Evolutionary conservation across 2,888 invertebrate genomes (phyloP), one percentile per base, ranked within the genome.

Genomic region (Volucella inanis): DNA sequence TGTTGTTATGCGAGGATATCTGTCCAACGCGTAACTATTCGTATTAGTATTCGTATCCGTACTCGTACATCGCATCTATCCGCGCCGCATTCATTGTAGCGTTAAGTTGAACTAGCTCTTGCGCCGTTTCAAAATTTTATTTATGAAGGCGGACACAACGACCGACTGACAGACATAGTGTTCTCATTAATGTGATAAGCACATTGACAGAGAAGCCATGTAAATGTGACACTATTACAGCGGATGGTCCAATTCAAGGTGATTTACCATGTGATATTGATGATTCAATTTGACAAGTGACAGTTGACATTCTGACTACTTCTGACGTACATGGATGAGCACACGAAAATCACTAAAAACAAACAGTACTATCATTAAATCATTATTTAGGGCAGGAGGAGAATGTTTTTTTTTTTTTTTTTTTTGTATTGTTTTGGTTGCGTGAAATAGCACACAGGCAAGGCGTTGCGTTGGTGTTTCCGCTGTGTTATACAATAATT

Each of bases 251-350:
- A 59, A 59, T 41, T 47, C 45, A 68, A 57, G 54, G 31, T 57
- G 57, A 76, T 67, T 75, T 18, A 64, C 47, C n/a, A 64, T 64
- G 67, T 47, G 64, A 50, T 67, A 52, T 67, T 76, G 75, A 67
- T 76, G 41, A 45, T 61, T 12, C 2, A 43, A 31, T 67, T 50
- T 76, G 76, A 67, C 76, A 76, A 67, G 67, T 76, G 41, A 59
- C 67, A 64, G 43, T 15, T 10, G 39, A 59, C 31, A 41, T 14
- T 22, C 22, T 22, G 22, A 22, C 22, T 3, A 22, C 22, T 22
- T 22, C 22, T 22, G 22, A 22, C 22, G 3, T 22, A 22, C 22
- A 22, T 3, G 2, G 4, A 9, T 9, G 22, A 18, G 38, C 8
- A 59, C 12, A 14, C 12, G 12, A 49, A 49, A 47, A 11, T 45